Evolutionary conservation across 2,113 vertebrate species (phyloP), one percentile per base, ranked within the genome.

Genomic region (Leuciscus idus): DNA sequence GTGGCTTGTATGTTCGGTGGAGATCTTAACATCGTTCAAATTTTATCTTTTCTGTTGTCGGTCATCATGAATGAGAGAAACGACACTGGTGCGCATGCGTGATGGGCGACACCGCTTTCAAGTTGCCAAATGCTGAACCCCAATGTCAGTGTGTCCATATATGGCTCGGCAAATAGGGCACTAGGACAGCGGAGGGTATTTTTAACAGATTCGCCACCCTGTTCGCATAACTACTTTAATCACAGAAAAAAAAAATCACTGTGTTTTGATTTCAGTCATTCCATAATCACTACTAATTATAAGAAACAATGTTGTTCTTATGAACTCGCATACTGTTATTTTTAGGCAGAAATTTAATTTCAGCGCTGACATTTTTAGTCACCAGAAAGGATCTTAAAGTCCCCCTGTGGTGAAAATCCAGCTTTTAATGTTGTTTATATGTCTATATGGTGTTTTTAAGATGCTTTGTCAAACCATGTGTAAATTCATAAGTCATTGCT

Each of bases 171-270:
- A 95, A 94, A 92, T 92, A 93, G 95, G 94, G 87, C 94, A 95
- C 86, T 92, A 92, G 92, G 93, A 89, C 94, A 94, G 93, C 89
- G 89, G 91, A 91, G 95, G 94, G 93, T 96, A 96, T 95, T 95
- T 96, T 93, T 95, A 95, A 92, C 94, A 83, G 91, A 92, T 93
- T 92, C 89, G 87, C 91, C 88, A 86, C 89, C 78, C 89, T 89
- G 87, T 52, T 26, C 61, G 84, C 46, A 73, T 75, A 87, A 57
- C 77, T 28, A 62, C 80, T 88, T 73, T 52, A 77, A 74, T 72
- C 48, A 28, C 33, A 57, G 39, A 72, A 33, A 33, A 4, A 36
- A 30, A 30, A 46, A 48, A 7, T 6, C 9, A 68, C 30, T 5
- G 28, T 46, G 12, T 28, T 12, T 28, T 3, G 39, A 23, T 43